Percentiles rank a stretch among this genome's conserved stretches.
These are phyloP conservation scores for Sphenopsis melanotis DNA, from an alignment of 2,797 vertebrate genomes.

Conservation along the genomic window DNA sequence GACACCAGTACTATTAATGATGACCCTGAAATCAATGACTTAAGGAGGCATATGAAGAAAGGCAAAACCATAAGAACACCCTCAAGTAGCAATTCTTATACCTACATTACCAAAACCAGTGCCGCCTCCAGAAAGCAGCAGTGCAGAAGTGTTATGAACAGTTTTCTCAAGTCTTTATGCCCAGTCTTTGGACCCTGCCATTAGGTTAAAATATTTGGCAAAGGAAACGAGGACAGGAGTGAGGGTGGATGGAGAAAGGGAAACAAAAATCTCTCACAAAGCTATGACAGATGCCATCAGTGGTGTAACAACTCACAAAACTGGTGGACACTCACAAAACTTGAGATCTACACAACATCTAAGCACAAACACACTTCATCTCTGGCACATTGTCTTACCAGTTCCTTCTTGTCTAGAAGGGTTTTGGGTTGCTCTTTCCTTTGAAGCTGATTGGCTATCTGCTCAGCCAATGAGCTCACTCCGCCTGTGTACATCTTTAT, in stretches of 20 bases:
- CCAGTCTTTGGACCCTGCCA: background rate
- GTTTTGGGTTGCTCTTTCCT: slow-evolving; percentile 86
- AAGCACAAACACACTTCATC: slow-evolving; percentile 34
- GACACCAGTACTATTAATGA: background rate
- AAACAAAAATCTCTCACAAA: background rate
- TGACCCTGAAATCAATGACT: background rate
- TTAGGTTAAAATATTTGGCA: background rate
- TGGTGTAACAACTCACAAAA: background rate
- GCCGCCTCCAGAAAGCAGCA: background rate
- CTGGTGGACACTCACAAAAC: background rate
- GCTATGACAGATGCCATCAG: background rate
- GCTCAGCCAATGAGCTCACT: slow-evolving; percentile 94
- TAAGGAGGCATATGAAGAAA: background rate
- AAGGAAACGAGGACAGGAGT: background rate
- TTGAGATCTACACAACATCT: slow-evolving; percentile 3
- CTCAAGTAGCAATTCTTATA: background rate
- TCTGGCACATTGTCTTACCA: slow-evolving; percentile 82
- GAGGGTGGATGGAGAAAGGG: background rate
- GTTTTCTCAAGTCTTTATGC: background rate
- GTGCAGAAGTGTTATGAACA: background rate
- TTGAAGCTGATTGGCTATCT: slow-evolving; percentile 95
- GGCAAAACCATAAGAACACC: background rate
- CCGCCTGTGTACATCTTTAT: slow-evolving; percentile 96
- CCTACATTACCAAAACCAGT: background rate
- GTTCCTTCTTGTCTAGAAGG: slow-evolving; percentile 89